phyloP scores from a whole-genome alignment of 2,113 vertebrate genomes.

The Stigmatopora argus region DNA sequence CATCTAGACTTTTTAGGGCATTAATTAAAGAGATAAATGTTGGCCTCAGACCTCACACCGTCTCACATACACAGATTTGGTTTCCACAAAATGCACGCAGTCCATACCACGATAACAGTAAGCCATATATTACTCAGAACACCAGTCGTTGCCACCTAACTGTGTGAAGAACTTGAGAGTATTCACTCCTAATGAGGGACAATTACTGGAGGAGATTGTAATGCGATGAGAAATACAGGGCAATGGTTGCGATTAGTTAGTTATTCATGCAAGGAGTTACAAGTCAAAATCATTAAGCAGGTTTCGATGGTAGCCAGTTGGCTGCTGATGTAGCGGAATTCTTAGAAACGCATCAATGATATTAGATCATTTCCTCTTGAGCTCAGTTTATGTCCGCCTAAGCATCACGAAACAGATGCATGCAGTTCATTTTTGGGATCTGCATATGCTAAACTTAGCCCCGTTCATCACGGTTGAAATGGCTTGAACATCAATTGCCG shows the following conservation, averaged over 20 bases:
- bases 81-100: neutral
- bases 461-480: neutral
- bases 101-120: too few relatives aligned
- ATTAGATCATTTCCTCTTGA: conserved; percentile 51
- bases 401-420: conserved; percentile 10
- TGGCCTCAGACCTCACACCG: conserved; percentile 22
- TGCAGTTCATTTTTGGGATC: neutral
- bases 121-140: too few relatives aligned
- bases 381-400: conserved; percentile 37
- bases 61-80: conserved; percentile 7
- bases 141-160: too few relatives aligned
- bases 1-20: conserved; percentile 43
- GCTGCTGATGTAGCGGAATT: conserved; percentile 55
- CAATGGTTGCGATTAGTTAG: neutral
- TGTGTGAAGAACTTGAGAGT: too few relatives aligned
- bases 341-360: conserved; percentile 54
- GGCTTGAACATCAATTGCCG: too few relatives aligned
- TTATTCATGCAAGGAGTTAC: neutral
- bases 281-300: conserved; percentile 19
- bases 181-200: neutral
- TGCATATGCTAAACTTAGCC: neutral
- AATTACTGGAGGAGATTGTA: too few relatives aligned
- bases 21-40: conserved; percentile 64
- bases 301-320: conserved; percentile 21
- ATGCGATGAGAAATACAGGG: neutral